Conservation (phyloP, 2,113 vertebrate genomes). For the Uria aalge region DNA sequence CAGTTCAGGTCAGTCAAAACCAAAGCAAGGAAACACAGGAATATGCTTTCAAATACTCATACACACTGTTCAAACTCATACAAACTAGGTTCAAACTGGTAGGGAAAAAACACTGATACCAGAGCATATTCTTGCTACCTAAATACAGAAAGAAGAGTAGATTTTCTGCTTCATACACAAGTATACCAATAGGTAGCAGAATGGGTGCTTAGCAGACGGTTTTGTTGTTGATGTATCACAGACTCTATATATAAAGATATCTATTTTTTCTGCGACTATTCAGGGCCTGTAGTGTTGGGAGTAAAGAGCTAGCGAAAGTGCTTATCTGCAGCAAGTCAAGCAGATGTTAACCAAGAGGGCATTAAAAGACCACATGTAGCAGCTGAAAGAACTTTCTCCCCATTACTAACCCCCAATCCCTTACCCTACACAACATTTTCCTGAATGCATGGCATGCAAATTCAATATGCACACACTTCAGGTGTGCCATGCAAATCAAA, state of each 20-base stretch:
- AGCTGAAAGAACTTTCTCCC: background rate
- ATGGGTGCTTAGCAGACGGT: fast-evolving
- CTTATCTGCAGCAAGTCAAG: background rate
- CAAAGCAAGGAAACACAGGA: background rate
- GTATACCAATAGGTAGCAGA: background rate
- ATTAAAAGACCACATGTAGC: background rate
- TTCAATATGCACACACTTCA: background rate
- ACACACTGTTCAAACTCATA: background rate
- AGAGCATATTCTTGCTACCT: background rate
- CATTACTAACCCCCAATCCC: background rate
- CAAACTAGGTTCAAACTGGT: background rate
- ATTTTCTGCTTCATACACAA: background rate
- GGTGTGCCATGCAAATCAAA: background rate
- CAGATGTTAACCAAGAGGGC: background rate
- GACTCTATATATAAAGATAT: background rate
- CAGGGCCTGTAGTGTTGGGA: background rate
- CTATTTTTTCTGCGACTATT: background rate
- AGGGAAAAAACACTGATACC: background rate
- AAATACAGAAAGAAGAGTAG: background rate
- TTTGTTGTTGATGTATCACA: background rate
- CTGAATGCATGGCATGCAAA: background rate
- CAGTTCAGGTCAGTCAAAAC: background rate
- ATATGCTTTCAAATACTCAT: background rate
- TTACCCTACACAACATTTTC: background rate
- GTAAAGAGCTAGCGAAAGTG: background rate